Conservation (phyloP, 2,888 invertebrate genomes). For the Calameuta idolon region DNA sequence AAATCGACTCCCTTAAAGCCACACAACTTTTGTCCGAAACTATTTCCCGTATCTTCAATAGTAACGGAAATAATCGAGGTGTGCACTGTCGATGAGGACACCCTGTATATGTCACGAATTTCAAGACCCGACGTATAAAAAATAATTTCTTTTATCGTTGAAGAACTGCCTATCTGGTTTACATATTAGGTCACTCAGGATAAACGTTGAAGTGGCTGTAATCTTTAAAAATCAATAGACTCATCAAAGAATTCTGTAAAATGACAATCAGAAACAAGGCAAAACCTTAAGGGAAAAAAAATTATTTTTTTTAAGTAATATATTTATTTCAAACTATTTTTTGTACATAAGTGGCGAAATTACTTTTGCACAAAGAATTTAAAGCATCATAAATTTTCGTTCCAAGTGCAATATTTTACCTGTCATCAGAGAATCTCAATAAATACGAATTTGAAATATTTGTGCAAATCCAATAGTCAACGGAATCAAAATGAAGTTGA, state of each 20-base stretch:
- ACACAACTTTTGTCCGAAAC: no score
- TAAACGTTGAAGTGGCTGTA: not conserved
- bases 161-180: no score
- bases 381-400: not conserved
- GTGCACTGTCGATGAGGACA: no score
- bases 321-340: not conserved
- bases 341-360: not conserved
- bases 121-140: no score
- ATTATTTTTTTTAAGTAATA: not conserved
- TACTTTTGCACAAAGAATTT: not conserved
- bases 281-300: not conserved
- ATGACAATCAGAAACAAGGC: slow-evolving; percentile 29
- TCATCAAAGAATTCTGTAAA: slow-evolving; percentile 38
- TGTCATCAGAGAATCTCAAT: not conserved
- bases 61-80: no score
- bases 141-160: no score
- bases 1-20: no score
- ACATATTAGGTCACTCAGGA: not conserved
- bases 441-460: not conserved
- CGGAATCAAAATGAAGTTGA: not conserved
- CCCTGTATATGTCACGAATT: no score
- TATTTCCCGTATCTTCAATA: no score
- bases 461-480: not conserved
- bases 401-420: not conserved
- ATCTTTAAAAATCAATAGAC: slow-evolving; percentile 25